Evolutionary conservation across 2,888 invertebrate genomes (phyloP).

Genomic region (Heliconius cydno): DNA sequence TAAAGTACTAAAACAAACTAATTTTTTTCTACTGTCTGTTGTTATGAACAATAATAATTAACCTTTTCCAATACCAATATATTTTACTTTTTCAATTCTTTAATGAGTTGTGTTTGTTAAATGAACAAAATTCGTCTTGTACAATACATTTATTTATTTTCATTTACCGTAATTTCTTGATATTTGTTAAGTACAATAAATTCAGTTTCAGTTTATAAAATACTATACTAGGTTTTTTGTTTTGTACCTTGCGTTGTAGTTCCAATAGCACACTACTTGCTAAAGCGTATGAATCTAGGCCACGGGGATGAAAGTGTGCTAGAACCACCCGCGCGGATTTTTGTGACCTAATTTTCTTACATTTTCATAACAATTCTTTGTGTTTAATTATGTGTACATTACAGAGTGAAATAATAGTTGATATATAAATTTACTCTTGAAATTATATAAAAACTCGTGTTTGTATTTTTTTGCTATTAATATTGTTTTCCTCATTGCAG

Average conservation of each 20-base stretch:
- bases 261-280: conserved; percentile 14
- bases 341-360: conserved; percentile 24
- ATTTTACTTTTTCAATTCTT: background rate
- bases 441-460: background rate
- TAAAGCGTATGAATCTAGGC: conserved; percentile 29
- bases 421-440: background rate
- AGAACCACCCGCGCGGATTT: conserved; percentile 24
- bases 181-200: background rate
- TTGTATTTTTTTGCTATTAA: background rate
- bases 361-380: conserved; percentile 10
- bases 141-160: background rate
- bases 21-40: background rate
- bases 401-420: background rate
- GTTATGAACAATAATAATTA: background rate
- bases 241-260: conserved; percentile 4
- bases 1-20: background rate
- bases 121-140: background rate
- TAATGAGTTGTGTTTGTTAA: background rate
- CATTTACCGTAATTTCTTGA: background rate
- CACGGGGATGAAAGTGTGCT: conserved; percentile 22
- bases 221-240: conserved; percentile 5
- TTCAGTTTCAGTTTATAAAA: background rate
- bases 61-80: too few species aligned
- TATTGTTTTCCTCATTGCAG: conserved; percentile 56
- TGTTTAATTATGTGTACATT: conserved; percentile 20